Evolutionary conservation across 2,797 vertebrate genomes (phyloP), one percentile per base, ranked within the genome.

Genomic region (Denticeps clupeoides): DNA sequence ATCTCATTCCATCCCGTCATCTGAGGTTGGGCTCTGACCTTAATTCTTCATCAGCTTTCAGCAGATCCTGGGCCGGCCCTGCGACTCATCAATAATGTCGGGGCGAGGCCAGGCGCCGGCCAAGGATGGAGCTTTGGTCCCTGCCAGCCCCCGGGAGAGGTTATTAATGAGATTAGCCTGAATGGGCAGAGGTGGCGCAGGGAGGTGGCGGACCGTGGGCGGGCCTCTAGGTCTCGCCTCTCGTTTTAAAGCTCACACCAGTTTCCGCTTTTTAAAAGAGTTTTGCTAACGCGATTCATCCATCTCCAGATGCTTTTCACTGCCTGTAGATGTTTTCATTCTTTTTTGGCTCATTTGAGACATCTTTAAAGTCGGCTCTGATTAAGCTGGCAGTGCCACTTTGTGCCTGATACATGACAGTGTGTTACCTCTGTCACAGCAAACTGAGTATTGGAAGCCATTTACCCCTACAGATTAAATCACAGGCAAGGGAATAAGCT

Each of bases 51-150:
- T 15, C 31, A 51, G 45, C 43, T 60, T 53, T 56, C 47, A 50
- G 45, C 46, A 12, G 48, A 49, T 47, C 47, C 59, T 29, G 51
- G 55, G 43, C 47, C 41, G 31, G 52, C 62, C 41, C 47, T 56
- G 60, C 21, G 40, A 57, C 55, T 61, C 64, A 67, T 71, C 65
- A 58, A 71, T 71, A 66, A 61, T 41, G 53, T 58, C 51, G 45
- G 40, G 56, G 33, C 35, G 24, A 28, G 25, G 46, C 46, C 54
- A 55, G 51, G 59, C 51, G 26, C 27, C 28, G 48, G 52, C 55
- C 45, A 18, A 45, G 55, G 37, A 53, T 32, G 18, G 33, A 7
- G 16, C 41, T 45, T 51, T 35, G 31, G 38, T 54, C 46, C 41
- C 53, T 59, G 59, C 58, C 49, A 62, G 49, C 48, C 47, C 55